A percentile compares a stretch with the other conserved stretches of the same genome.
Evolutionary conservation across 2,888 invertebrate species (phyloP).

Genomic region (Hemithea aestivaria): DNA sequence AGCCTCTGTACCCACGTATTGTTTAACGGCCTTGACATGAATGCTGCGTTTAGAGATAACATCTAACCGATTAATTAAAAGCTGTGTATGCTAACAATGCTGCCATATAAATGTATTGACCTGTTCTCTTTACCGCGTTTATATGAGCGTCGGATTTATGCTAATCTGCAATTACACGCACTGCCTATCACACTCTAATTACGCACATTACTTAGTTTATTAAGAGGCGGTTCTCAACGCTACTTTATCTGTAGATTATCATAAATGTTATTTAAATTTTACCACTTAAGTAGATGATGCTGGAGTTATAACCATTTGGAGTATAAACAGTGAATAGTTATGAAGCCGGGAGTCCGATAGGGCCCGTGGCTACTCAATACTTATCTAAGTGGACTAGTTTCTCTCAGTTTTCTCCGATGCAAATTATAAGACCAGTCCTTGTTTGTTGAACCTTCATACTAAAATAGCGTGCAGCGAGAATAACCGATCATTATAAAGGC

Average conservation of each 20-base stretch:
- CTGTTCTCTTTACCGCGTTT: constrained; percentile 29
- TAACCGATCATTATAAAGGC: constrained; percentile 10
- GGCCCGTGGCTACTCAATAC: constrained; percentile 11
- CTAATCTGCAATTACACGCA: constrained; percentile 19
- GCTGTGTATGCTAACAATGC: constrained; percentile 57
- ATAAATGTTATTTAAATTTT: constrained; percentile 28
- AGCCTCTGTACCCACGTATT: constrained; percentile 47
- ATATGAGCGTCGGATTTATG: constrained; percentile 19
- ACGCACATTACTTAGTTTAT: constrained; percentile 24
- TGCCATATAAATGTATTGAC: constrained; percentile 41
- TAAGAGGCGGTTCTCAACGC: constrained; percentile 18
- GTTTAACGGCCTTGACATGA: constrained; percentile 66
- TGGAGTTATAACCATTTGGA: constrained; percentile 11
- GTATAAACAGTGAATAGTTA: constrained; percentile 26
- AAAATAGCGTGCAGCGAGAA: constrained; percentile 18
- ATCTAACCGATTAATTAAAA: constrained; percentile 60
- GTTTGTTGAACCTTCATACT: constrained; percentile 20
- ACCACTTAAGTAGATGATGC: constrained; percentile 18
- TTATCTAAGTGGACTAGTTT: constrained; percentile 19
- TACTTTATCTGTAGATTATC: constrained; percentile 26
- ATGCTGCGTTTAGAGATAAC: constrained; percentile 58
- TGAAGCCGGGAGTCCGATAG: constrained; percentile 26
- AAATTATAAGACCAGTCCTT: constrained; percentile 24
- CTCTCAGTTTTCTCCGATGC: constrained; percentile 27
- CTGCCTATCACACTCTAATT: constrained; percentile 21